Base-by-base conservation (phyloP, 35 echinoderm and acorn worm species). In the Hemicentrotus pulcherrimus region DNA sequence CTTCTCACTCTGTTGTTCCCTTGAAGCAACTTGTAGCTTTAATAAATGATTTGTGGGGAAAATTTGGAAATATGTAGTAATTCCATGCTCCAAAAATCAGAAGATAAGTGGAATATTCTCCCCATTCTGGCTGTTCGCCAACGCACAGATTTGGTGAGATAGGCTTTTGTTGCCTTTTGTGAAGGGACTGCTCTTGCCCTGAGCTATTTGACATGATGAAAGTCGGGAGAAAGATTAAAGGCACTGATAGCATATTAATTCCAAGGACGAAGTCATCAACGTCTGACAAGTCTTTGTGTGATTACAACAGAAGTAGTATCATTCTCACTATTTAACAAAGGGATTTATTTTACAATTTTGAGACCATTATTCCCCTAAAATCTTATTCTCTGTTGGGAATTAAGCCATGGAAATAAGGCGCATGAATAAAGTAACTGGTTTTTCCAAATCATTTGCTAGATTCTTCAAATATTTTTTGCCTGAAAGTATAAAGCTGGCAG, bases 11-110 rank as follows among this genome's bases (percentile, higher is more conserved):
- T 78, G n/a, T 78, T 78, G 65, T 78, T 22, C 24, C 65, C 65
- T 22, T n/a, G 22, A 22, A 90, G 32, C 15, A 32, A 33, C 31
- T 32, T 90, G 88, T 45, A 33, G 46, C 46, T 18, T 4, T 90
- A 31, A 90, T 90, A 16, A 32, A 90, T 90, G 32, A 47, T 90
- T 45, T 90, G 88, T 45, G 32, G 33, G 88, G 46, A 90, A 6
- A 90, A 90, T 90, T 33, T 90, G 88, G 88, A 90, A 90, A 90
- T 90, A 90, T 33, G 88, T 90, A 24, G 32, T 90, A 18, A 90
- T 90, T 90, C 32, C 88, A 90, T 90, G 88, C 88, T 47, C 88
- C 31, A 90, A 24, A 90, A 90, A 90, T 32, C 88, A 31, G 14
- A 30, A 33, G 46, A 13, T 59, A 78, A 78, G 6, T 28, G 65